Percentiles rank a stretch among this genome's conserved stretches.
Evolutionary conservation across 2,797 vertebrate genomes (phyloP).

Genomic region (Melanotaenia maccullochi): DNA sequence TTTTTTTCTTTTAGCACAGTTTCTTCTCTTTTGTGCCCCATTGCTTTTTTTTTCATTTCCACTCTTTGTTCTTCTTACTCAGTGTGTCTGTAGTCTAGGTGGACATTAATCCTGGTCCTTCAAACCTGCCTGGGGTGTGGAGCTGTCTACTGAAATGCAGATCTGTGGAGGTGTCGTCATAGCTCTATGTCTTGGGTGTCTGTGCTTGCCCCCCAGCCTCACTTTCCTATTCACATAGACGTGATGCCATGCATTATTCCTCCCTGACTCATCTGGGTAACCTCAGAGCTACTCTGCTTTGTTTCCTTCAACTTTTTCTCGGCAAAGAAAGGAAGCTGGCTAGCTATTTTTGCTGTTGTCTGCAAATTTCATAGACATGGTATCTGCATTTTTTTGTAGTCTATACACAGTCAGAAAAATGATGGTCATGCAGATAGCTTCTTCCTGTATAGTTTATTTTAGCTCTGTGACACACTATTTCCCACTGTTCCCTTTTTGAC

Average conservation of each 20-base stretch:
- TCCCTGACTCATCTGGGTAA: slow-evolving; percentile 75
- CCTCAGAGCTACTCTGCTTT: slow-evolving; percentile 55
- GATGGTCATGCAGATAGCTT: slow-evolving; percentile 51
- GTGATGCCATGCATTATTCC: slow-evolving; percentile 76
- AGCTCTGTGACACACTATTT: slow-evolving; percentile 47
- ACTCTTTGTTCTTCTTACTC: slow-evolving; percentile 38
- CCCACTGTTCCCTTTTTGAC: slow-evolving; percentile 51
- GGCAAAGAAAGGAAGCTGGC: slow-evolving; percentile 38
- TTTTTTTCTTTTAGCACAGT: slow-evolving; percentile 20
- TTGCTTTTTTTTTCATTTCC: slow-evolving; percentile 28
- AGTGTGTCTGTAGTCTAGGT: slow-evolving; percentile 44
- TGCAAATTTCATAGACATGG: slow-evolving; percentile 43
- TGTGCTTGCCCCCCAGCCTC: slow-evolving; percentile 65
- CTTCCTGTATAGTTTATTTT: slow-evolving; percentile 42
- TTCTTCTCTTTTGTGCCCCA: slow-evolving; percentile 10
- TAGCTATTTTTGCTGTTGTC: slow-evolving; percentile 52
- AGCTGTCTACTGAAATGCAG: slow-evolving; percentile 77
- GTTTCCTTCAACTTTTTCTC: slow-evolving; percentile 45
- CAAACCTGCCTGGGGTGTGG: slow-evolving; percentile 63
- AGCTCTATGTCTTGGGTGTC: slow-evolving; percentile 73
- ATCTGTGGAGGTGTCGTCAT: slow-evolving; percentile 77
- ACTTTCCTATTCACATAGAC: slow-evolving; percentile 64
- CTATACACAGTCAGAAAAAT: slow-evolving; percentile 46
- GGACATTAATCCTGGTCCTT: slow-evolving; percentile 73
- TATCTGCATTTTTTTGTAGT: slow-evolving; percentile 32